A percentile compares a stretch with the other conserved stretches of the same genome.
phyloP scores from a whole-genome alignment of 2,113 vertebrate genomes.

The Zosterops lateralis region DNA sequence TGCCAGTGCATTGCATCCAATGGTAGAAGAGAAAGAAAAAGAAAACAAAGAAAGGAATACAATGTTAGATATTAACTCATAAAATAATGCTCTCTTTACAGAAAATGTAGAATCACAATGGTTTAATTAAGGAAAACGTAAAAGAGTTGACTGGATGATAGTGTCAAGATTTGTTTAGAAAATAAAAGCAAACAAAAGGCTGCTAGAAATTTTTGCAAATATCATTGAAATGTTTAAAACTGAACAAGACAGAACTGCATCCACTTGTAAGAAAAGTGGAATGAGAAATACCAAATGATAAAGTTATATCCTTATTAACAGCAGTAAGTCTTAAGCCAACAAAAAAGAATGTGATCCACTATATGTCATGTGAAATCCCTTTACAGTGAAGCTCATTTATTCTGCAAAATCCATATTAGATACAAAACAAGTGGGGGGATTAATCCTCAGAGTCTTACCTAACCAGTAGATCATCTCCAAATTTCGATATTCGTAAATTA shows the following conservation, averaged over 20 bases:
- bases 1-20: constrained; percentile 89
- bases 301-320: constrained; percentile 37
- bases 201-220: constrained; percentile 51
- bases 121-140: constrained; percentile 69
- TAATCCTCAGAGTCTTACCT: constrained; percentile 78
- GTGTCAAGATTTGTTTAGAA: constrained; percentile 64
- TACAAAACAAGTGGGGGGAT: neutral
- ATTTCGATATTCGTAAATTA: constrained; percentile 78
- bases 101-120: constrained; percentile 73
- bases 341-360: constrained; percentile 61
- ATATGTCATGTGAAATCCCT: constrained; percentile 44
- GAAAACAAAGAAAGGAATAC: constrained; percentile 87
- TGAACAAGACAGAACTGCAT: constrained; percentile 59
- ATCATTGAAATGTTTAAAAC: constrained; percentile 32
- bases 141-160: constrained; percentile 67
- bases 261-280: constrained; percentile 59
- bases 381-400: constrained; percentile 11
- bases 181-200: constrained; percentile 71
- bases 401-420: neutral
- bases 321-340: constrained; percentile 61
- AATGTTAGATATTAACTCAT: constrained; percentile 84
- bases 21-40: constrained; percentile 85
- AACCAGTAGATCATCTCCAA: constrained; percentile 81
- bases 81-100: constrained; percentile 81
- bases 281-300: constrained; percentile 66